Evolutionary conservation across 2,888 invertebrate species (phyloP).

Genomic region (Lissonota sp.): DNA sequence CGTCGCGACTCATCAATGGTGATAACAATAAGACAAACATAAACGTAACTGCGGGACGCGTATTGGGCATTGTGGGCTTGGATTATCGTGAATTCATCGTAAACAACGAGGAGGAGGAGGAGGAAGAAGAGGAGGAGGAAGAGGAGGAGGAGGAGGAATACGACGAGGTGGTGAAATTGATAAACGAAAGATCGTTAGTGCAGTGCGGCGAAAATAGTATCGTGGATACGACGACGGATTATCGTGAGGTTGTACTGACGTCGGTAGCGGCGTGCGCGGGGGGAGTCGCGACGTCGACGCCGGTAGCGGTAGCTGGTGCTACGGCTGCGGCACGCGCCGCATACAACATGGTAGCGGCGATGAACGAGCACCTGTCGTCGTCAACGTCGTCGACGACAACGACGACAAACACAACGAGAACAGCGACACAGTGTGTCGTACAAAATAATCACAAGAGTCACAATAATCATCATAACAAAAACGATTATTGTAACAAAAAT

Average conservation of each 20-base stretch:
- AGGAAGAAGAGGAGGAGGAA: constrained; percentile 53
- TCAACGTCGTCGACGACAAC: constrained; percentile 75
- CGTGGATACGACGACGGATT: constrained; percentile 47
- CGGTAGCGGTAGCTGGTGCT: constrained; percentile 84
- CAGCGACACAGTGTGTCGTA: constrained; percentile 37
- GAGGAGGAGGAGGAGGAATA: constrained; percentile 27
- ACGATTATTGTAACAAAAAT: constrained; percentile 20
- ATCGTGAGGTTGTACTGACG: constrained; percentile 59
- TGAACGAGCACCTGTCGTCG: constrained; percentile 82
- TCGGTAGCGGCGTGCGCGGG: constrained; percentile 84
- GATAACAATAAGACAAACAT: constrained; percentile 64
- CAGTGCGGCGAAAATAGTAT: constrained; percentile 42
- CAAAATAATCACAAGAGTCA: constrained; percentile 39
- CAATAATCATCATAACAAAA: constrained; percentile 51
- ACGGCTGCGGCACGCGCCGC: constrained; percentile 69
- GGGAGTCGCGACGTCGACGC: constrained; percentile 82
- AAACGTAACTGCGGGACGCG: constrained; percentile 45
- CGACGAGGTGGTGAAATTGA: constrained; percentile 30
- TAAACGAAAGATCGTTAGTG: constrained; percentile 38
- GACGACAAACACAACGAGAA: constrained; percentile 65
- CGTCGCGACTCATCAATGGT: constrained; percentile 78
- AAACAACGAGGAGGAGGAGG: constrained; percentile 55
- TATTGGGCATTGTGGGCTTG: constrained; percentile 62
- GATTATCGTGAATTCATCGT: constrained; percentile 56
- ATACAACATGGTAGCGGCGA: constrained; percentile 83